Conservation (phyloP, 1,140 invertebrate genomes). For the Monochamus saltuarius region DNA sequence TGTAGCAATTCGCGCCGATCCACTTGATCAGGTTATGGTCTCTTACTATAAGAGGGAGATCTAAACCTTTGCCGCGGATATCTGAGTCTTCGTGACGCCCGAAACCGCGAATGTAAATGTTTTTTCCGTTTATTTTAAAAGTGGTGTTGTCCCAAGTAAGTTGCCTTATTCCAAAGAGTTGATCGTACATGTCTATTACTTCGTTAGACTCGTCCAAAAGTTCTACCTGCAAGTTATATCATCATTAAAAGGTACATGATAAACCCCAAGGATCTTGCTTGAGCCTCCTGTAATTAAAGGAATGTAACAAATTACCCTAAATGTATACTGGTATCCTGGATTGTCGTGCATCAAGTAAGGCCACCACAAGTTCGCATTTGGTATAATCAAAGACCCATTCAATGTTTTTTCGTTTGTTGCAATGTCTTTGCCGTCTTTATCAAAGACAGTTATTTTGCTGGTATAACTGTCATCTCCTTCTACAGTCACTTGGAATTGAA, state of each 20-base stretch:
- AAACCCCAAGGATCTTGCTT: conserved; percentile 26
- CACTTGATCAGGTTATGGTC: conserved; percentile 93
- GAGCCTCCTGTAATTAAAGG: neutral
- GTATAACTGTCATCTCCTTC: conserved; percentile 41
- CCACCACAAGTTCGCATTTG: conserved; percentile 86
- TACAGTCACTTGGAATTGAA: conserved; percentile 25
- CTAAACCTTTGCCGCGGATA: conserved; percentile 72
- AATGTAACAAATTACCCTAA: conserved; percentile 39
- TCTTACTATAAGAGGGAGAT: conserved; percentile 79
- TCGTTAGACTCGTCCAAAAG: no score
- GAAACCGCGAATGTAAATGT: conserved; percentile 88
- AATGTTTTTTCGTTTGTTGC: conserved; percentile 42
- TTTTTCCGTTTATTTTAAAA: conserved; percentile 80
- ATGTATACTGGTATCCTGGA: conserved; percentile 67
- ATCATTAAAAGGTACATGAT: no score
- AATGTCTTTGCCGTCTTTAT: conserved; percentile 58
- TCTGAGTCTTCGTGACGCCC: conserved; percentile 93
- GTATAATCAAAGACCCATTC: conserved; percentile 52
- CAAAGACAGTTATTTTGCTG: conserved; percentile 54
- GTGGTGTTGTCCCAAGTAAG: conserved; percentile 74
- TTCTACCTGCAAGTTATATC: no score
- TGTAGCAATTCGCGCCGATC: conserved; percentile 91
- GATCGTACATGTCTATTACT: conserved; percentile 75
- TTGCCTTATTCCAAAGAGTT: conserved; percentile 84
- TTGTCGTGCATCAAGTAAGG: conserved; percentile 80